A percentile compares a stretch with the other conserved stretches of the same genome.
phyloP scores from a whole-genome alignment of 2,797 vertebrate species.

The Tapera naevia region DNA sequence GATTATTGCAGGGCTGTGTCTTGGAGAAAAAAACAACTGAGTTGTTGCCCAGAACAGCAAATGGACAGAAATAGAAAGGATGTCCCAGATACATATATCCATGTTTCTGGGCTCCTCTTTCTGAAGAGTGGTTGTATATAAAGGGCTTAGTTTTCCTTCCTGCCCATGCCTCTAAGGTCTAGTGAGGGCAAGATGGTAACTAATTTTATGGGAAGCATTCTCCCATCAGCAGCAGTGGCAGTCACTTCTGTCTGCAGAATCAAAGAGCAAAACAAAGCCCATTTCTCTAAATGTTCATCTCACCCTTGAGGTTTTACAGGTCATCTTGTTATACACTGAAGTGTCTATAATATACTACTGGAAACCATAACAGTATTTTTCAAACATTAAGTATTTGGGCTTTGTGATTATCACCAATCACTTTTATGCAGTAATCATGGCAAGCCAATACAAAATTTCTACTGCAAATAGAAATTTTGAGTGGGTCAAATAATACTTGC shows the following conservation, averaged over 20 bases:
- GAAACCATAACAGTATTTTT: neutral
- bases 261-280: neutral
- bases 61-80: neutral
- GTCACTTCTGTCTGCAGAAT: neutral
- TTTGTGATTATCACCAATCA: neutral
- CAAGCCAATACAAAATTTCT: neutral
- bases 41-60: neutral
- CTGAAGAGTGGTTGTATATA: neutral
- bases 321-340: neutral
- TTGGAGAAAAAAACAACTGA: neutral
- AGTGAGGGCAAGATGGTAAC: neutral
- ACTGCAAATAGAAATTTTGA: neutral
- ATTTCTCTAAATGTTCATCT: neutral
- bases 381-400: neutral
- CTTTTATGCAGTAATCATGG: neutral
- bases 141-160: neutral
- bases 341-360: neutral
- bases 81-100: neutral
- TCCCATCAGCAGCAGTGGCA: neutral
- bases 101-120: neutral
- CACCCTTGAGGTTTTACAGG: neutral
- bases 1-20: neutral
- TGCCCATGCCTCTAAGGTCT: neutral
- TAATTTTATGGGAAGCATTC: neutral
- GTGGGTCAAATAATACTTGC: neutral